Evolutionary conservation across 1,140 invertebrate genomes (phyloP), one percentile per base, ranked within the genome.

Genomic region (Conopomorpha cramerella): DNA sequence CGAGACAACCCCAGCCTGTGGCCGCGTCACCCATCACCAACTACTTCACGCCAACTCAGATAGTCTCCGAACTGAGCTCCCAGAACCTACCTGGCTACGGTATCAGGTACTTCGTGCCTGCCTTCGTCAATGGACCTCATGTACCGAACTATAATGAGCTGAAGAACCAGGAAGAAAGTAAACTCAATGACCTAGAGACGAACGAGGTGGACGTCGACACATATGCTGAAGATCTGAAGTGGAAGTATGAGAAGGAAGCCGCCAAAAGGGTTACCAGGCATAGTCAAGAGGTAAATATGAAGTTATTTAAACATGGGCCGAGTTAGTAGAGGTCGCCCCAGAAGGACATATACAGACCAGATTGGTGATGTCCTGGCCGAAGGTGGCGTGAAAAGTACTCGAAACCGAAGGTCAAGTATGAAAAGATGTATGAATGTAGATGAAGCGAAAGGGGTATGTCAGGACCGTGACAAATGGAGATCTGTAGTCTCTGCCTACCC

Each of bases 181-280:
- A 55, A 34, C 42, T 55, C 12, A 74, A 74, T 45, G 46, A 66
- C 7, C 49, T 72, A 15, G 65, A 61, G 28, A 49, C 48, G 0
- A 67, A 72, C 48, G 49, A 60, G 16, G 41, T 66, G 1, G 46
- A 38, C 17, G 51, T 25, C 13, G 36, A 36, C 2, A 48, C 39
- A 19, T 29, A 42, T 16, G 61, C 70, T 18, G 51, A 23, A 30
- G 70, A 74, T 30, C 29, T 59, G 23, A 52, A 64, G 27, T 74
- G 70, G 70, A 53, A 70, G 39, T 55, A 51, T 36, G 70, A 74
- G 39, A 74, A 74, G 37, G 59, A 71, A 29, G 36, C 52, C 6
- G 41, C 62, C 6, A 62, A 42, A 29, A 55, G 63, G 34, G 39
- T 33, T 29, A 43, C 53, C n/a, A 65, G 61, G 43, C 53, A 49